Evolutionary conservation across 2,797 vertebrate genomes (phyloP).

Genomic region (Pampus argenteus): DNA sequence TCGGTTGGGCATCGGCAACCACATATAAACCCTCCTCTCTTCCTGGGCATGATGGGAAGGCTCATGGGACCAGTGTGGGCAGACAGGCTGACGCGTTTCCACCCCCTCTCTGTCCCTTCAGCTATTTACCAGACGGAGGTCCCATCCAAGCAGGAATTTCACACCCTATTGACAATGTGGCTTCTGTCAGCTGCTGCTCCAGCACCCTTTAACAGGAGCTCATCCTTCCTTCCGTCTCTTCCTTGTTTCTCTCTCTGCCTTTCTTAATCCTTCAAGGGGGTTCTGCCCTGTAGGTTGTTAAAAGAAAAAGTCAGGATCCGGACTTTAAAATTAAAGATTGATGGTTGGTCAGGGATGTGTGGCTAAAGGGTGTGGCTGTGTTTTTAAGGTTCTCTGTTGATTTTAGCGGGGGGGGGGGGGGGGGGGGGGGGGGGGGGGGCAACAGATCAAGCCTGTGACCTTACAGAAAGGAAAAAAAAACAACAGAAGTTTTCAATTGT

Average conservation of each 20-base stretch:
- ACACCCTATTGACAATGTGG: constrained; percentile 84
- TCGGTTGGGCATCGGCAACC: constrained; percentile 66
- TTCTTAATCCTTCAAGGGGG: constrained; percentile 57
- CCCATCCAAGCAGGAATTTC: constrained; percentile 82
- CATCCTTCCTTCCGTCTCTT: constrained; percentile 71
- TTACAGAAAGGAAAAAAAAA: constrained; percentile 17
- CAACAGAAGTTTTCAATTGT: neutral
- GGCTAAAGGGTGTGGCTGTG: constrained; percentile 47
- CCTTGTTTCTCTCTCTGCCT: constrained; percentile 43
- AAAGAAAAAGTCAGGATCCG: constrained; percentile 65
- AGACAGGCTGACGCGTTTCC: constrained; percentile 77
- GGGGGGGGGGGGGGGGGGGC: too few species aligned
- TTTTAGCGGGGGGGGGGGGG: constrained; percentile 46
- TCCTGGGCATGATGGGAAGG: constrained; percentile 62
- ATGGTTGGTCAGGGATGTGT: constrained; percentile 53
- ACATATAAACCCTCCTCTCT: constrained; percentile 71
- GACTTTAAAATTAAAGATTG: constrained; percentile 43
- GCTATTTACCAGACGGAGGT: constrained; percentile 79
- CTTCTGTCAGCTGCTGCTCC: constrained; percentile 82
- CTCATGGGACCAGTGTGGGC: constrained; percentile 67
- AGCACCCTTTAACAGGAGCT: constrained; percentile 69
- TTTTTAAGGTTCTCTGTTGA: constrained; percentile 59
- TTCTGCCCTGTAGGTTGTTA: constrained; percentile 42
- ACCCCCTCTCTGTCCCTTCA: constrained; percentile 57
- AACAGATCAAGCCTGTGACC: constrained; percentile 5